Conservation (phyloP, 2,113 vertebrate genomes). For the Climacteris rufus region DNA sequence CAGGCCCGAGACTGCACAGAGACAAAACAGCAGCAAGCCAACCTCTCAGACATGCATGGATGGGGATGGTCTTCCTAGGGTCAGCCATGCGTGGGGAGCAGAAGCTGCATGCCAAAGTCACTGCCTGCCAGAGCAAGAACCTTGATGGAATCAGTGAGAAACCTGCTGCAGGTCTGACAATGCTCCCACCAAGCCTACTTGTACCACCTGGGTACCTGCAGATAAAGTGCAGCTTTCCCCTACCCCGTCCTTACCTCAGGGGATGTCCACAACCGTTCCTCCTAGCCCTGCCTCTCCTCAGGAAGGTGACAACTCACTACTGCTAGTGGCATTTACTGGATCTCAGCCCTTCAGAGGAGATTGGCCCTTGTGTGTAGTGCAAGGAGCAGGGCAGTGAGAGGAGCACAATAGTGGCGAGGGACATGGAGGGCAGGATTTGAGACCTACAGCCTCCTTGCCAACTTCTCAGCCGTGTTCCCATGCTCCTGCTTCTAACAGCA, state of each 20-base stretch:
- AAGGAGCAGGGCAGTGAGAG: background rate
- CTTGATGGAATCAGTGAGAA: constrained; percentile 26
- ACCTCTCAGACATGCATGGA: constrained; percentile 49
- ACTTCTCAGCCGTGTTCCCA: background rate
- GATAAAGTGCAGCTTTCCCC: background rate
- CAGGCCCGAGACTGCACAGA: constrained; percentile 27
- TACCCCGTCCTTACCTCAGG: constrained; percentile 10
- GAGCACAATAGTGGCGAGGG: background rate
- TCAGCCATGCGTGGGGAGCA: constrained; percentile 55
- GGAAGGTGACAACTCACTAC: background rate
- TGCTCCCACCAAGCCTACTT: constrained; percentile 17
- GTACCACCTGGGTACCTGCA: background rate
- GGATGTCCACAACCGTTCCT: background rate
- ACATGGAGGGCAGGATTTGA: background rate
- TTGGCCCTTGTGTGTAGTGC: background rate
- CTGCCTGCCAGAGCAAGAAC: constrained; percentile 41
- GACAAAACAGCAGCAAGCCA: constrained; percentile 60
- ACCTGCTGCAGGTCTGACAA: constrained; percentile 38
- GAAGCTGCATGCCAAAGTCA: constrained; percentile 53
- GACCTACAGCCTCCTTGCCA: background rate
- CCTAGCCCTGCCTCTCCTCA: background rate
- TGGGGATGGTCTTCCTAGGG: constrained; percentile 35
- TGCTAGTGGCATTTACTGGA: background rate
- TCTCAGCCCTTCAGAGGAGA: background rate
- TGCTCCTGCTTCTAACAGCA: background rate